Evolutionary conservation across 2,797 vertebrate species (phyloP).

Genomic region (Brachymystax lenok): DNA sequence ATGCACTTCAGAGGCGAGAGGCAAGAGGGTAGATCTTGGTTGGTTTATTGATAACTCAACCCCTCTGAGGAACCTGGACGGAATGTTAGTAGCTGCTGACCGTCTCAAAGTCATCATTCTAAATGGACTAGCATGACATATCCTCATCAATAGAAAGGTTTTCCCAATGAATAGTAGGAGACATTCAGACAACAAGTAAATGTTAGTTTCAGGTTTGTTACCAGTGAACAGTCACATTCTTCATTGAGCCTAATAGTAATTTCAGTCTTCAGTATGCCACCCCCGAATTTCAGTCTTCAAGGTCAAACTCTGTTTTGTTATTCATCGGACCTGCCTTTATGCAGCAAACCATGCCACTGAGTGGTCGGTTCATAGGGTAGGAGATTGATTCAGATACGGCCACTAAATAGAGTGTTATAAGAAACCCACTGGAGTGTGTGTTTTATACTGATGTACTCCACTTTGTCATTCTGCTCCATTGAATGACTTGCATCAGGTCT

Average conservation of each 20-base stretch:
- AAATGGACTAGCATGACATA: constrained; percentile 17
- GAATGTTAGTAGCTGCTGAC: constrained; percentile 41
- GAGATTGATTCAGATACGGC: constrained; percentile 40
- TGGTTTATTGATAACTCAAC: constrained; percentile 34
- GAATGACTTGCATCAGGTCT: constrained; percentile 2
- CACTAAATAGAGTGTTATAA: constrained; percentile 45
- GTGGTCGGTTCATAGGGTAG: constrained; percentile 32
- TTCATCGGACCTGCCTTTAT: constrained; percentile 38
- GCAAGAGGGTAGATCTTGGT: constrained; percentile 39
- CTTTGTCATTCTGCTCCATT: constrained; percentile 18
- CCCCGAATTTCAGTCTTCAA: constrained; percentile 26
- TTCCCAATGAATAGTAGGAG: constrained; percentile 22
- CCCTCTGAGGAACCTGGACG: constrained; percentile 35
- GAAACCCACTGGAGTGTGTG: constrained; percentile 39
- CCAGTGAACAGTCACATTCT: constrained; percentile 12
- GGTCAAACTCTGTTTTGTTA: constrained; percentile 48
- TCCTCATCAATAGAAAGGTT: constrained; percentile 21
- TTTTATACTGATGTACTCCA: constrained; percentile 29
- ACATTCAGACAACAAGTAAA: constrained; percentile 6
- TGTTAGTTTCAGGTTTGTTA: constrained; percentile 15
- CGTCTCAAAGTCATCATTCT: constrained; percentile 38
- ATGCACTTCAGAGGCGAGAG: constrained; percentile 35
- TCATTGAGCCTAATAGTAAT: constrained; percentile 31
- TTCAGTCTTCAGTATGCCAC: constrained; percentile 19
- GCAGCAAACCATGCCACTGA: constrained; percentile 46